A percentile compares a stretch with the other conserved stretches of the same genome.
These are phyloP conservation scores for Pasiphila rectangulata DNA, from an alignment of 2,888 invertebrate species.

Conservation along the genomic window DNA sequence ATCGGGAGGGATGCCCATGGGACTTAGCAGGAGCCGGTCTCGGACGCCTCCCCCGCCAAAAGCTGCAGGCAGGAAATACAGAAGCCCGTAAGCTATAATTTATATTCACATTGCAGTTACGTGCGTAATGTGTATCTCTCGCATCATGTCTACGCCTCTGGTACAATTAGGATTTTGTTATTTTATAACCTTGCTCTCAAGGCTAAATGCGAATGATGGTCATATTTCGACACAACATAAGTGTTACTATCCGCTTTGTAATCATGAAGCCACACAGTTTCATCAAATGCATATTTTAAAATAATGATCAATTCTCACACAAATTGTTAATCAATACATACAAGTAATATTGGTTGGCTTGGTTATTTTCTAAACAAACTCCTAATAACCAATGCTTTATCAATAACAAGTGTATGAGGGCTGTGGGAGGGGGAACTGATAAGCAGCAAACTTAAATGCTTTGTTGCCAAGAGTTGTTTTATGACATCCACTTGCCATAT, in stretches of 20 bases:
- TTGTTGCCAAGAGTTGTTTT: not conserved
- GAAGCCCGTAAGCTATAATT: slow-evolving; percentile 72
- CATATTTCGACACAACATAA: slow-evolving; percentile 38
- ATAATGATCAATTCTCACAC: not conserved
- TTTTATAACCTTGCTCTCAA: slow-evolving; percentile 67
- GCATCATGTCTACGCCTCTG: not conserved
- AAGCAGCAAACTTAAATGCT: slow-evolving; percentile 9
- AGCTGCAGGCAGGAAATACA: slow-evolving; percentile 70
- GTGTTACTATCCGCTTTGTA: not conserved
- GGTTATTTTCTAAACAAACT: slow-evolving; percentile 13
- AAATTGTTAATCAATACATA: not conserved
- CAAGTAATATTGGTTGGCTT: not conserved
- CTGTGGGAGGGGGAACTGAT: slow-evolving; percentile 7
- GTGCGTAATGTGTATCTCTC: not conserved
- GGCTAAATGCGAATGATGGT: slow-evolving; percentile 51
- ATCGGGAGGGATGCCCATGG: slow-evolving; percentile 62
- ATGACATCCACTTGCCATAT: not conserved
- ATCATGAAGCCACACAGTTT: not conserved
- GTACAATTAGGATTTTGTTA: slow-evolving; percentile 29
- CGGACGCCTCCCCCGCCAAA: slow-evolving; percentile 77
- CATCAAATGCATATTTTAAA: not conserved
- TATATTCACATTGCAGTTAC: not conserved
- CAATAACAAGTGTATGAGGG: slow-evolving; percentile 15
- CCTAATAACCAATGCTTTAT: slow-evolving; percentile 23
- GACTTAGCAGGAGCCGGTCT: slow-evolving; percentile 76